Percentiles rank a stretch among this genome's conserved stretches.
Evolutionary conservation across 2,797 vertebrate genomes (phyloP).

Genomic region (Perodicticus potto): DNA sequence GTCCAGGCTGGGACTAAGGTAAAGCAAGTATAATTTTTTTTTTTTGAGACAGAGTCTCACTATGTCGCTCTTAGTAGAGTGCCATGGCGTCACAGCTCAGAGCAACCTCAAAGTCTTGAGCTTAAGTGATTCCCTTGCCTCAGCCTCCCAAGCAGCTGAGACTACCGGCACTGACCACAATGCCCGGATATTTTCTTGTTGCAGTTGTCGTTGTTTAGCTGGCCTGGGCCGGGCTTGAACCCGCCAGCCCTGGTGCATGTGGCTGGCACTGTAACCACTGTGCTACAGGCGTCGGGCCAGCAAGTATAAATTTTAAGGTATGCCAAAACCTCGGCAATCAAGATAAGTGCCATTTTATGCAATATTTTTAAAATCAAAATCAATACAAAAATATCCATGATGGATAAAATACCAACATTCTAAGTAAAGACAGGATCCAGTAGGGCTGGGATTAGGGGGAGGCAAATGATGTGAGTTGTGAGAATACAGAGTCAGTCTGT

Average conservation of each 20-base stretch:
- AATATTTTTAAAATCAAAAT: conserved; percentile 7
- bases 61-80: too few species aligned
- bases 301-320: not conserved
- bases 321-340: not conserved
- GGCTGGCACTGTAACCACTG: too few species aligned
- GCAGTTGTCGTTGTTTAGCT: too few species aligned
- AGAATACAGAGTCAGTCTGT: not conserved
- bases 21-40: not conserved
- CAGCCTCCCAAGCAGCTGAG: too few species aligned
- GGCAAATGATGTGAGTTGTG: not conserved
- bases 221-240: too few species aligned
- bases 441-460: not conserved
- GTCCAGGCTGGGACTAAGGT: not conserved
- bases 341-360: conserved; percentile 14
- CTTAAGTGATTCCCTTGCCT: too few species aligned
- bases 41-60: not conserved
- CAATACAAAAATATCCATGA: not conserved
- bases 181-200: too few species aligned
- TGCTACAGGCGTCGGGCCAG: too few species aligned
- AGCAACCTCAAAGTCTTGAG: too few species aligned
- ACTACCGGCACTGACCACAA: too few species aligned
- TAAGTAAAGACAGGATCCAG: not conserved
- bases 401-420: not conserved
- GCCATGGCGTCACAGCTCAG: too few species aligned
- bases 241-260: too few species aligned